Percentiles rank a stretch among this genome's conserved stretches.
phyloP scores from a whole-genome alignment of 2,888 invertebrate genomes.

The Uropetala carovei region DNA sequence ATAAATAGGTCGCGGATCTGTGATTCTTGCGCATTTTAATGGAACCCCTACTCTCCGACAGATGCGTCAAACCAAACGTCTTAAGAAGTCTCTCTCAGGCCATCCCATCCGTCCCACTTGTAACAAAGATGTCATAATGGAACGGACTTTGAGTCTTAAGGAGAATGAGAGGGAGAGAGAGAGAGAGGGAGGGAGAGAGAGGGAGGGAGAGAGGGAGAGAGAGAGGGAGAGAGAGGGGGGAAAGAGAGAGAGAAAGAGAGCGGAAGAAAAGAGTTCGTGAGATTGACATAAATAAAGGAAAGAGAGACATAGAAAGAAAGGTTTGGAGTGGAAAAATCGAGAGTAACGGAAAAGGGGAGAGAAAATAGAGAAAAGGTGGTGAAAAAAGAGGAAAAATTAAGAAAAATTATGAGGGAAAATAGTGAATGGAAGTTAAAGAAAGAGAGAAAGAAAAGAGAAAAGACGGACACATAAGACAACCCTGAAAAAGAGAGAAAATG shows the following conservation, averaged over 20 bases:
- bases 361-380: too few species aligned
- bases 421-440: too few species aligned
- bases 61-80: neutral
- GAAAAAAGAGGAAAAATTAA: too few species aligned
- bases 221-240: neutral
- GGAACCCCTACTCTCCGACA: neutral
- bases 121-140: slow-evolving; percentile 28
- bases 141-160: neutral
- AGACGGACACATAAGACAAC: too few species aligned
- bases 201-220: neutral
- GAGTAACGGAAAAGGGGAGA: too few species aligned
- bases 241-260: neutral
- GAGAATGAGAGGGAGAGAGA: neutral
- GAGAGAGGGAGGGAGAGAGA: neutral
- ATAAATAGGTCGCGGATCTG: neutral
- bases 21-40: slow-evolving; percentile 2
- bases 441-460: too few species aligned
- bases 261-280: too few species aligned
- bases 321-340: too few species aligned
- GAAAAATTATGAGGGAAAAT: too few species aligned
- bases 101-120: neutral
- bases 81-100: neutral
- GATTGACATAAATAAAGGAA: too few species aligned
- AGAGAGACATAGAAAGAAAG: too few species aligned
- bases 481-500: too few species aligned